Percentiles rank a stretch among this genome's conserved stretches.
phyloP scores from a whole-genome alignment of 2,888 invertebrate species.

The Trichogramma evanescens region DNA sequence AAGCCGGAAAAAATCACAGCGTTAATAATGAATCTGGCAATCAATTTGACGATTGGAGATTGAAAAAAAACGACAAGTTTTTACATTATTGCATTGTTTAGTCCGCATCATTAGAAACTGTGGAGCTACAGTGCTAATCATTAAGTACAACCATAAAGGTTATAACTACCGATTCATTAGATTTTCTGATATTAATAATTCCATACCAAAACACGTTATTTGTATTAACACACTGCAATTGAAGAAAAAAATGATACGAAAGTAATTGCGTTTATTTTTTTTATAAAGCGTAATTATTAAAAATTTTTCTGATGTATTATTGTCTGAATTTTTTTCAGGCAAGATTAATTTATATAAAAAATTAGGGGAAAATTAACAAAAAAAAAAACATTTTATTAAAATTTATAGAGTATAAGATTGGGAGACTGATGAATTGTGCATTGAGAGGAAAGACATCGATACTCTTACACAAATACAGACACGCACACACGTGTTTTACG shows the following conservation, averaged over 20 bases:
- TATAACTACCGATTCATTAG: constrained; percentile 38
- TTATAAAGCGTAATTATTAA: constrained; percentile 3
- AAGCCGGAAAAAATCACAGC: too few species aligned
- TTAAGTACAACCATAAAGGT: too few species aligned
- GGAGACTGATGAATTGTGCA: constrained; percentile 17
- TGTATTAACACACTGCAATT: constrained; percentile 26
- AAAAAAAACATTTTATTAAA: constrained; percentile 16
- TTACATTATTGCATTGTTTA: too few species aligned
- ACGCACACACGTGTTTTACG: constrained; percentile 25
- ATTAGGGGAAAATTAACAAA: constrained; percentile 15
- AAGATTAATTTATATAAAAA: constrained; percentile 8
- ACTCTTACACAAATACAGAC: too few species aligned
- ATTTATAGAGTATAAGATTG: neutral
- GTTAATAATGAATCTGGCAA: too few species aligned
- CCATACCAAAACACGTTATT: constrained; percentile 38
- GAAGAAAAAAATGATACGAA: constrained; percentile 8
- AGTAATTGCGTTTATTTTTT: constrained; percentile 20
- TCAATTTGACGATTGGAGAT: too few species aligned
- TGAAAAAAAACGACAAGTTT: too few species aligned
- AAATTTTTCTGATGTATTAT: too few species aligned
- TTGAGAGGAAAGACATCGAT: constrained; percentile 20
- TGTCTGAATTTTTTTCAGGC: neutral
- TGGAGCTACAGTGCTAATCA: too few species aligned
- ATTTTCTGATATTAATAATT: constrained; percentile 44
- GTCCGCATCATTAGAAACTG: too few species aligned